Evolutionary conservation across 37 sponge, comb jelly and placozoan species (phyloP), one percentile per base, ranked within the genome.

Genomic region (Beroe ovata): DNA sequence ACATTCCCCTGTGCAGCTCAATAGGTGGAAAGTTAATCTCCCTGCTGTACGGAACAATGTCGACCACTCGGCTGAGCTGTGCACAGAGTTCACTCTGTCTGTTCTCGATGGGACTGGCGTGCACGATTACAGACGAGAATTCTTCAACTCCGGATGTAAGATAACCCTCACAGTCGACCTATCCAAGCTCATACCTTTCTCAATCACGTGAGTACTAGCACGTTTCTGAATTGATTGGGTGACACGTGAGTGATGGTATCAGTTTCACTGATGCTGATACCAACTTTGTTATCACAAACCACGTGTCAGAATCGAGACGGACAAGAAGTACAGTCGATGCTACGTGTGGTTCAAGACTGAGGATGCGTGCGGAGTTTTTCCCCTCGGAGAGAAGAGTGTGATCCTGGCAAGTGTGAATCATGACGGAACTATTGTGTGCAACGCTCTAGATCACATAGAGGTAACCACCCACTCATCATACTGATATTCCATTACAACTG

Each of bases 361-460:
- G 84, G 84, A 39, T 0, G 33, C 25, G 4, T 39, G 33, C 28
- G 84, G 71, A 54, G 38, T 77, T 42, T 77, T 71, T 29, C 71
- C 71, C 34, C 71, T 71, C 8, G 71, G 71, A 71, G 71, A 71
- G 71, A 18, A 38, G 36, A 34, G 71, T 20, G 34, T 71, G 16
- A 35, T 77, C 3, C 35, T 35, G 8, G 84, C 84, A 4, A 77
- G 38, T 19, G 18, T 32, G 41, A 77, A 77, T 54, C 38, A 42
- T 23, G 26, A 39, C n/a, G 38, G 47, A 2, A 16, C 38, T 1
- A 35, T 77, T 6, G n/a, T 42, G 54, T 77, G 84, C 36, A 77
- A 77, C 54, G 84, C 84, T 3, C 84, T 77, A 25, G 84, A 77
- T 23, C 84, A 77, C 47, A 77, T 77, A 11, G 84, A 77, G 84